These are phyloP conservation scores for Scaptomyza cyrtandrae DNA, from an alignment of 2,888 invertebrate genomes.

Conservation along the genomic window DNA sequence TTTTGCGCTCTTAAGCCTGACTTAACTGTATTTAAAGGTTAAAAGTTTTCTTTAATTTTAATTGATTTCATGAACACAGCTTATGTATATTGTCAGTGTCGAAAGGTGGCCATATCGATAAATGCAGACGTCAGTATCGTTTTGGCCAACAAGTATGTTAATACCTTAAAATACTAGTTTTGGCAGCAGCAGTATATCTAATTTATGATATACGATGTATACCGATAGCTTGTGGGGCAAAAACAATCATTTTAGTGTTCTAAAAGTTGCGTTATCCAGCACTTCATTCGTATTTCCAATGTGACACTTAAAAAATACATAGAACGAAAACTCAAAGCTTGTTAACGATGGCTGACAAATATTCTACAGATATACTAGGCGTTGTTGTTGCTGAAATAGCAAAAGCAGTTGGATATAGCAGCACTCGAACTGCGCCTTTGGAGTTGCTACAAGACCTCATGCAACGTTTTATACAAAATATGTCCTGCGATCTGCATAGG, in stretches of 20 bases:
- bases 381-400: slow-evolving; percentile 96
- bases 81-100: too few relatives aligned
- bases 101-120: neutral
- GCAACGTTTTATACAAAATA: slow-evolving; percentile 91
- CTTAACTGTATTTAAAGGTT: too few relatives aligned
- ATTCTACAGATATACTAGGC: slow-evolving; percentile 90
- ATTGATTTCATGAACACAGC: too few relatives aligned
- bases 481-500: slow-evolving; percentile 91
- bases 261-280: neutral
- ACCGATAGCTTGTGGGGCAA: neutral
- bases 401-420: slow-evolving; percentile 97
- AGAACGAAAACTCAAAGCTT: neutral
- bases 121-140: neutral
- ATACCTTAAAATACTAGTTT: too few relatives aligned
- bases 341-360: slow-evolving; percentile 83
- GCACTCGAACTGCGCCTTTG: slow-evolving; percentile 93
- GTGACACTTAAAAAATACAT: neutral
- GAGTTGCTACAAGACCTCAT: slow-evolving; percentile 95
- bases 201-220: too few relatives aligned
- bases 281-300: neutral
- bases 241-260: too few relatives aligned
- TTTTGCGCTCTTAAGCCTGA: too few relatives aligned
- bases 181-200: too few relatives aligned
- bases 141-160: neutral
- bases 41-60: too few relatives aligned